Evolutionary conservation across 1,140 invertebrate genomes (phyloP), one percentile per base, ranked within the genome.

Genomic region (Hyposmocoma kahamanoa): DNA sequence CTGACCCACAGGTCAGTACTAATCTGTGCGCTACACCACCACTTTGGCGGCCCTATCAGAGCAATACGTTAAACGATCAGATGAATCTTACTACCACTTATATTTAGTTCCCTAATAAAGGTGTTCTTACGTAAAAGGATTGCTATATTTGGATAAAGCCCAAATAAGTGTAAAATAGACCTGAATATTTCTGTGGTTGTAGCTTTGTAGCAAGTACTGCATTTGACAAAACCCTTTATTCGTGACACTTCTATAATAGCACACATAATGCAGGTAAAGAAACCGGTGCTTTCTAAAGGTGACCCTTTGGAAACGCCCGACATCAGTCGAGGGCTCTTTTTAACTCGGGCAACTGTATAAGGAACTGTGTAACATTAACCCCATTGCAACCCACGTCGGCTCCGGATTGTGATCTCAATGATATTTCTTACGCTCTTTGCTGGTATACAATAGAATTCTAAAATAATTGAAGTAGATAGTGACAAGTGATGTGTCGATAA

Each of bases 321-420:
- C n/a, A n/a, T n/a, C n/a, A n/a, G n/a, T n/a, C n/a, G n/a, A 49
- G 57, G 53, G 52, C 42, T 60, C 47, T 30, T 50, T 56, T 38
- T 47, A 22, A 55, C 43, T n/a, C 53, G 50, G 45, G 53, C 53
- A 47, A 30, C 51, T 55, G 41, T 62, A 59, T 59, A 62, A 62
- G 61, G 67, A 64, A 52, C 57, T 8, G 32, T 60, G 66, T 69
- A 66, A 63, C 67, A 72, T 68, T 75, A 72, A 65, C 69, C 67
- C 53, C 58, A 48, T 67, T 72, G 57, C 55, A 38, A 56, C 38
- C 19, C 50, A 52, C 43, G 47, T 44, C 55, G n/a, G n/a, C n/a
- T 47, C 46, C 53, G 47, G 55, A 46, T 58, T 56, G 47, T 59
- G 59, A 53, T 58, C 59, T 60, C 42, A 34, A 47, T 47, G 39